These are phyloP conservation scores for Camponotus floridanus DNA, from an alignment of 1,140 invertebrate species.

Conservation along the genomic window DNA sequence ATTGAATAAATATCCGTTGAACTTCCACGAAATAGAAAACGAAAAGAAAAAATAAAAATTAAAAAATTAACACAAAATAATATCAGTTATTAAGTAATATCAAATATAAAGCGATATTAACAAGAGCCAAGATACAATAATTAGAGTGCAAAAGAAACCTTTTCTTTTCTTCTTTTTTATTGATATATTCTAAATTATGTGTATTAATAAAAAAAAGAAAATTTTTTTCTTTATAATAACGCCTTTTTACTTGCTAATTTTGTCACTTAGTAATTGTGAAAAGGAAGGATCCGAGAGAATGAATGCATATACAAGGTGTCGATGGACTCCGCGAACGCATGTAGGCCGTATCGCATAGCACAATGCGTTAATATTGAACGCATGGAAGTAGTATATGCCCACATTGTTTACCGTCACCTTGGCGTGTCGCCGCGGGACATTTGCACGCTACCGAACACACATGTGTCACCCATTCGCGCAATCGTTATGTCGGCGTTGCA, in stretches of 20 bases:
- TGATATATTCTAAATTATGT: too few species aligned
- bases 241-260: too few species aligned
- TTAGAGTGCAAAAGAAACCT: too few species aligned
- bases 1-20: background rate
- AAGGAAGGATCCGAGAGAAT: too few species aligned
- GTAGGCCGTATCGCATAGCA: conserved; percentile 50
- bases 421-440: conserved; percentile 71
- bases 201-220: too few species aligned
- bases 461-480: conserved; percentile 56
- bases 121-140: too few species aligned
- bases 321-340: conserved; percentile 30
- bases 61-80: too few species aligned
- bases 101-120: too few species aligned
- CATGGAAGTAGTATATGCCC: conserved; percentile 77
- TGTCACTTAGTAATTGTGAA: background rate
- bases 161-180: too few species aligned
- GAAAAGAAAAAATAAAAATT: too few species aligned
- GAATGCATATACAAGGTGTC: conserved; percentile 3
- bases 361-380: conserved; percentile 71
- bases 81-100: too few species aligned
- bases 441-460: conserved; percentile 67
- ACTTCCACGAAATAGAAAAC: conserved; percentile 7
- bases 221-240: too few species aligned
- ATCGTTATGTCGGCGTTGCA: conserved; percentile 10
- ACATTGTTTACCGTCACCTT: conserved; percentile 79